These are phyloP conservation scores for Drosophila greeni DNA, from an alignment of 2,888 invertebrate species.

Conservation along the genomic window DNA sequence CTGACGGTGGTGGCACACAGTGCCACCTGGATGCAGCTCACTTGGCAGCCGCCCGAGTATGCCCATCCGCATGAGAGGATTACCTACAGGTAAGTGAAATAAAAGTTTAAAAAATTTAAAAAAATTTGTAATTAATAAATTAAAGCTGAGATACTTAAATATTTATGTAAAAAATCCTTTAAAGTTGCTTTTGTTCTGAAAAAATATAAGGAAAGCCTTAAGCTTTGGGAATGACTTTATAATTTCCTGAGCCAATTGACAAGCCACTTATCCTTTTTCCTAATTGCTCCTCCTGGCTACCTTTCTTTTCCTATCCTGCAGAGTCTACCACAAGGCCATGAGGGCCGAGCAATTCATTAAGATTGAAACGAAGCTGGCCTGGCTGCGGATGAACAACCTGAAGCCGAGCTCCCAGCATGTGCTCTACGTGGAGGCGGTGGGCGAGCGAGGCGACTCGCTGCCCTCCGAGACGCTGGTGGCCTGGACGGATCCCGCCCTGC, in stretches of 20 bases:
- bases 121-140: too few relatives aligned
- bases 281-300: slow-evolving; percentile 1
- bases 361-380: slow-evolving; percentile 84
- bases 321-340: slow-evolving; percentile 85
- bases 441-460: slow-evolving; percentile 84
- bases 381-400: slow-evolving; percentile 85
- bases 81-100: slow-evolving; percentile 88
- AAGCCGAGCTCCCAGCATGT: slow-evolving; percentile 91
- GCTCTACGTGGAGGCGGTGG: slow-evolving; percentile 86
- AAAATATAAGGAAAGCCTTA: background rate
- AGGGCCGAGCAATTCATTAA: slow-evolving; percentile 82
- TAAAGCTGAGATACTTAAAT: too few relatives aligned
- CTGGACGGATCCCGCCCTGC: slow-evolving; percentile 93
- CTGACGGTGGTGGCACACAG: slow-evolving; percentile 88
- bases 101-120: too few relatives aligned
- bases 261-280: background rate
- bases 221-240: background rate
- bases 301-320: slow-evolving; percentile 67
- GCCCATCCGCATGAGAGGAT: slow-evolving; percentile 89
- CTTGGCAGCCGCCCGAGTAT: slow-evolving; percentile 92
- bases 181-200: background rate
- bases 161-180: too few relatives aligned
- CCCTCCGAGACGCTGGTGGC: slow-evolving; percentile 90
- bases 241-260: background rate
- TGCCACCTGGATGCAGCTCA: slow-evolving; percentile 88